Conservation (phyloP, 1,140 invertebrate species). For the Chelonus insularis region DNA sequence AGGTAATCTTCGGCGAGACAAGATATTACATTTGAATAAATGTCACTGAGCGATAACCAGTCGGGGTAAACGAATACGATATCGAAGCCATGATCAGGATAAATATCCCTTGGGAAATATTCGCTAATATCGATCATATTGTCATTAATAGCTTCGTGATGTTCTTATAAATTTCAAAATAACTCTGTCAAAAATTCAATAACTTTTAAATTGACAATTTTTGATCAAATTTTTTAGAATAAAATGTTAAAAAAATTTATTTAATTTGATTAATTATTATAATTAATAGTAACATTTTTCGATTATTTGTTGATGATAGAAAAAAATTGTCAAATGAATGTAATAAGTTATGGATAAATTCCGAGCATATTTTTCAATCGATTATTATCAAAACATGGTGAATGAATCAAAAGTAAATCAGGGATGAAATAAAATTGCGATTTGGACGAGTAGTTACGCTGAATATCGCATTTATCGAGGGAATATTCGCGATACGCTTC, state of each 20-base stretch:
- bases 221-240: not conserved
- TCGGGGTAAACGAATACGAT: slow-evolving; percentile 24
- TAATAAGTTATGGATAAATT: slow-evolving; percentile 12
- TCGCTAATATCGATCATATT: slow-evolving; percentile 30
- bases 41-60: slow-evolving; percentile 25
- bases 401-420: slow-evolving; percentile 9
- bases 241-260: slow-evolving; percentile 4
- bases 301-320: not conserved
- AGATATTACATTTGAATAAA: slow-evolving; percentile 35
- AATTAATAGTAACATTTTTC: too few species aligned
- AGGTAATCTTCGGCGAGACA: slow-evolving; percentile 31
- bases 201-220: not conserved
- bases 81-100: slow-evolving; percentile 21
- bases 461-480: slow-evolving; percentile 20
- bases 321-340: not conserved
- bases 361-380: slow-evolving; percentile 23
- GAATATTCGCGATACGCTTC: not conserved
- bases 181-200: not conserved
- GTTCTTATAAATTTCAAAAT: not conserved
- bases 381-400: slow-evolving; percentile 8
- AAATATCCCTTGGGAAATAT: slow-evolving; percentile 25
- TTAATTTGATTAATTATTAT: too few species aligned
- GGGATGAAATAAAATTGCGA: slow-evolving; percentile 27
- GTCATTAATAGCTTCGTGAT: slow-evolving; percentile 20
- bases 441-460: slow-evolving; percentile 1